phyloP scores from a whole-genome alignment of 2,888 invertebrate genomes.

The Pterostichus niger region DNA sequence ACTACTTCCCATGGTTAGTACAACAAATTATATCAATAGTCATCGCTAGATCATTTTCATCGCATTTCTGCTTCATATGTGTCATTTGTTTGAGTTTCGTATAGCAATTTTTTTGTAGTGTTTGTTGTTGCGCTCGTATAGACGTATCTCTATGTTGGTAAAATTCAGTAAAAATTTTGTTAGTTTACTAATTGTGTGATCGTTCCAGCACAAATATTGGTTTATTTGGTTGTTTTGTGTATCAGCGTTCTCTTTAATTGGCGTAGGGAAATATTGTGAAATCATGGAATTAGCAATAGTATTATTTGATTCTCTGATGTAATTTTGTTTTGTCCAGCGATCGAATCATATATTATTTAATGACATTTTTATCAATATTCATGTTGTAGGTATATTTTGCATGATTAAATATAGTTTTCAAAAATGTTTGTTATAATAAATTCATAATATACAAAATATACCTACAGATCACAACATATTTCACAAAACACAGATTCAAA shows the following conservation, averaged over 20 bases:
- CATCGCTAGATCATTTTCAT: conserved; percentile 47
- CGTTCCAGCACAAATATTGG: conserved; percentile 56
- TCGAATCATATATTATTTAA: neutral
- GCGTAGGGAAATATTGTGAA: neutral
- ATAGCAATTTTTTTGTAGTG: conserved; percentile 30
- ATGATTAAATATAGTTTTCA: neutral
- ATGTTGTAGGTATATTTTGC: conserved; percentile 13
- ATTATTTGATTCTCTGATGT: neutral
- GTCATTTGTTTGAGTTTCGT: conserved; percentile 42
- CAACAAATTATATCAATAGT: conserved; percentile 44
- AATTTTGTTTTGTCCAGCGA: neutral
- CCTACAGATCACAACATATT: conserved; percentile 5
- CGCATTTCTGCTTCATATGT: conserved; percentile 56
- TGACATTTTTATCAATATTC: neutral
- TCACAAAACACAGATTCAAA: conserved; percentile 29
- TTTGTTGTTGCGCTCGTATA: conserved; percentile 29
- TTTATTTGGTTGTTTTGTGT: neutral
- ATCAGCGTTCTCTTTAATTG: conserved; percentile 12
- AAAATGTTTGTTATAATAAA: neutral
- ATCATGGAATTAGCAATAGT: conserved; percentile 7
- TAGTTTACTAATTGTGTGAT: conserved; percentile 24
- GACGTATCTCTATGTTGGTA: neutral
- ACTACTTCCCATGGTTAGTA: conserved; percentile 91
- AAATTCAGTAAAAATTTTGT: conserved; percentile 23
- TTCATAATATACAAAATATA: conserved; percentile 9